phyloP scores from a whole-genome alignment of 1,140 invertebrate species.

The Sycophaga agraensis region DNA sequence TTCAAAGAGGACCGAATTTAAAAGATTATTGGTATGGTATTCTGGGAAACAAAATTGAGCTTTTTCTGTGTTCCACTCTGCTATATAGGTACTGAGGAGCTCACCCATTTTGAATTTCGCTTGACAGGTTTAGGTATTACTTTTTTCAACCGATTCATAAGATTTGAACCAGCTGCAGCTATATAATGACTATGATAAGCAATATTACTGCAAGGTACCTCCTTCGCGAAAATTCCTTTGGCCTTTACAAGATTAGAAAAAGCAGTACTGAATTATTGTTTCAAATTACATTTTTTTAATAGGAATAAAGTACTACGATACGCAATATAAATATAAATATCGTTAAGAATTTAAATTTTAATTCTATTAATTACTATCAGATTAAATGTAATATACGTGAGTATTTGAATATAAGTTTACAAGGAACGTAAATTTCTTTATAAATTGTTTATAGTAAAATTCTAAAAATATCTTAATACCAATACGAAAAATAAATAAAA shows the following conservation, averaged over 20 bases:
- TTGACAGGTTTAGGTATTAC: conserved; percentile 64
- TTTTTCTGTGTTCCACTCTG: conserved; percentile 67
- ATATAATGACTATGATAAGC: conserved; percentile 70
- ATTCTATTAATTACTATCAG: too few relatives aligned
- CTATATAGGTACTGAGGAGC: conserved; percentile 75
- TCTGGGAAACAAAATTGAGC: conserved; percentile 75
- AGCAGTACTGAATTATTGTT: too few relatives aligned
- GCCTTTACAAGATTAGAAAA: conserved; percentile 65
- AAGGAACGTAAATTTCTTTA: too few relatives aligned
- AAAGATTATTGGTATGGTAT: conserved; percentile 89
- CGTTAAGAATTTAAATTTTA: too few relatives aligned
- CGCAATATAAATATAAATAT: too few relatives aligned
- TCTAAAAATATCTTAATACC: too few relatives aligned
- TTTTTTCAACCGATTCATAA: conserved; percentile 69
- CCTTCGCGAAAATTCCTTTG: conserved; percentile 22
- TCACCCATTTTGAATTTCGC: conserved; percentile 76
- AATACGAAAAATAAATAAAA: too few relatives aligned
- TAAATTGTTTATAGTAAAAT: too few relatives aligned
- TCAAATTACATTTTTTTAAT: too few relatives aligned
- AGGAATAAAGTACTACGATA: too few relatives aligned
- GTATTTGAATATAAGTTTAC: too few relatives aligned
- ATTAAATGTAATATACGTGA: too few relatives aligned
- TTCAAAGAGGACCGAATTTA: conserved; percentile 78
- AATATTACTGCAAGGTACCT: conserved; percentile 45
- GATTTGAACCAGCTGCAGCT: conserved; percentile 59